Evolutionary conservation across 2,888 invertebrate genomes (phyloP).

Genomic region (Platycheirus rosarum): DNA sequence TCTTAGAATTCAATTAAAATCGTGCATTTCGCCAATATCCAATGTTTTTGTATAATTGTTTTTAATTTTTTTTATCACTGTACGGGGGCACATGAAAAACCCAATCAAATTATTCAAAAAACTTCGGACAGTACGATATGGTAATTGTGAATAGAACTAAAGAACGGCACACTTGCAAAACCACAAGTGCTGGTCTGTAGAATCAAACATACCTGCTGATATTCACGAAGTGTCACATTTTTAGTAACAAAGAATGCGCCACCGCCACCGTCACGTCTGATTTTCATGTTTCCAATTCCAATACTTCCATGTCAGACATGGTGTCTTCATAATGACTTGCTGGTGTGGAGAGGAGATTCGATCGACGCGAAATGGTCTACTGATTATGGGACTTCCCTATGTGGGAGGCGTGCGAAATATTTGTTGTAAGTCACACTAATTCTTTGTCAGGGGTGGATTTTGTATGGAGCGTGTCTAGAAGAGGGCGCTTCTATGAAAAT

Average conservation of each 20-base stretch:
- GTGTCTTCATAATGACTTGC: constrained; percentile 6
- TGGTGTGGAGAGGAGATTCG: background rate
- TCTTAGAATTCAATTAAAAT: no score
- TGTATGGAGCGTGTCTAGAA: background rate
- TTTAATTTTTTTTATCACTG: no score
- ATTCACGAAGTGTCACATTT: background rate
- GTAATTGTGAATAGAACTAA: no score
- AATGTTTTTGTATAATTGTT: background rate
- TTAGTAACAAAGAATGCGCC: background rate
- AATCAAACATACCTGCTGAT: background rate
- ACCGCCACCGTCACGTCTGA: no score
- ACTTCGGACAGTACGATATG: background rate
- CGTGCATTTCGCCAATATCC: background rate
- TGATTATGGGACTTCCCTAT: constrained; percentile 56
- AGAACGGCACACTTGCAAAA: background rate
- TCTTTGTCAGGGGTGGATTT: background rate
- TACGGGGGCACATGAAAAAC: background rate
- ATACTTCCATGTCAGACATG: background rate
- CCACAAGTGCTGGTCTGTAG: background rate
- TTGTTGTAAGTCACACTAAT: constrained; percentile 16
- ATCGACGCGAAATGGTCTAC: constrained; percentile 45
- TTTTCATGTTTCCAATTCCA: no score
- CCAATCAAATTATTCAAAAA: constrained; percentile 7
- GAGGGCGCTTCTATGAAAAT: no score
- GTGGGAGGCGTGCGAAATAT: constrained; percentile 1